A percentile compares a stretch with the other conserved stretches of the same genome.
Conservation (phyloP, 2,797 vertebrate species). For the Craterocephalus amniculus region DNA sequence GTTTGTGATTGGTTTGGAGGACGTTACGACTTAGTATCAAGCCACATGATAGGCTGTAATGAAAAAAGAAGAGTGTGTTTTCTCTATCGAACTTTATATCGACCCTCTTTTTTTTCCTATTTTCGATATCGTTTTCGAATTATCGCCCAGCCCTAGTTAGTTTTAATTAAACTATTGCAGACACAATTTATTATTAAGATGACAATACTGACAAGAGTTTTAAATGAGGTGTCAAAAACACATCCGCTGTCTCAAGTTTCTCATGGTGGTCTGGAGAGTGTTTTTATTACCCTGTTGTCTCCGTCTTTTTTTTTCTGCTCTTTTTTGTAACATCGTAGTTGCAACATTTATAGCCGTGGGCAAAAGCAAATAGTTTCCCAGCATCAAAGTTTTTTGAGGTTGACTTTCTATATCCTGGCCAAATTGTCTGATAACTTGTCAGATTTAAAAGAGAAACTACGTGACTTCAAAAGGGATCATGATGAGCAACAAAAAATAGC, state of each 20-base stretch:
- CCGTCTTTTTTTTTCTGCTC: not conserved
- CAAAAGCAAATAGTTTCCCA: slow-evolving; percentile 32
- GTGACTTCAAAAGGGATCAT: slow-evolving; percentile 8
- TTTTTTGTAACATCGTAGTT: slow-evolving; percentile 51
- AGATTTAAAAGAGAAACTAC: not conserved
- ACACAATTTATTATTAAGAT: slow-evolving; percentile 35
- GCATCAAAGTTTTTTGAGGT: slow-evolving; percentile 19
- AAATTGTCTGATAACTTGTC: slow-evolving; percentile 28
- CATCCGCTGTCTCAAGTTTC: slow-evolving; percentile 56
- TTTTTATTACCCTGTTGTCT: slow-evolving; percentile 36
- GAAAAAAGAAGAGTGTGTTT: no score
- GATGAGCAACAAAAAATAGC: not conserved
- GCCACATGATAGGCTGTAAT: no score
- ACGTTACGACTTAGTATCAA: no score
- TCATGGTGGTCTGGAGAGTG: slow-evolving; percentile 40
- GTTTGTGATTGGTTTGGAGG: no score
- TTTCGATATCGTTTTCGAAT: no score
- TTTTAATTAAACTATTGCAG: not conserved
- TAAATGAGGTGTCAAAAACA: slow-evolving; percentile 62
- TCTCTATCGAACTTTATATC: no score
- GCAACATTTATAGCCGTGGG: slow-evolving; percentile 53
- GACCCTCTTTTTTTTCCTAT: no score
- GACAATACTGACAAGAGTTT: slow-evolving; percentile 56
- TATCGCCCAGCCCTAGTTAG: no score
- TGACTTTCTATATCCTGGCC: slow-evolving; percentile 11